Base-by-base conservation (phyloP, 2,797 vertebrate genomes). In the Sebastes nivosus region DNA sequence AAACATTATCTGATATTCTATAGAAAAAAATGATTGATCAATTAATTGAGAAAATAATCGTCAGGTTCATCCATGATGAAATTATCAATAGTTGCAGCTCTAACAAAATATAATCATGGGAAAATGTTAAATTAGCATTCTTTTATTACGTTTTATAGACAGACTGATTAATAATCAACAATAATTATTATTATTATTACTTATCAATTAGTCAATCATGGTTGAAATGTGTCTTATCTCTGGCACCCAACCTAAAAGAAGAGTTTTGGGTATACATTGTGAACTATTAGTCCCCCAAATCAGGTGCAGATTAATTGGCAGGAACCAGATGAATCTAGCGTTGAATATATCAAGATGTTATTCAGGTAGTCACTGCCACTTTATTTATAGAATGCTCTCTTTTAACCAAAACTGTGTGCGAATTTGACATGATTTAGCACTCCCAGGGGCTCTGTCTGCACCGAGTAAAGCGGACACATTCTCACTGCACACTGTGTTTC, bases 371-470 rank as follows among this genome's bases (percentile, higher is more conserved):
- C 1, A 6, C 20, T 18, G 57, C 42, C 71, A 55, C 34, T 84
- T 50, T 13, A 73, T 64, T 20, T 55, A 14, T 71, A 20, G 24
- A 76, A 22, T 50, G 8, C 2, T 55, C 10, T 50, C 36, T 70
- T 80, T 74, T 36, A 68, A 66, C 38, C 42, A 42, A 79, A 79
- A 36, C 27, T 27, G 4, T 58, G 52, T 70, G 58, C 32, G 54
- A 59, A 77, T 66, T n/a, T 77, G 72, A 83, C 70, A 59, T 60
- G 54, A 83, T 80, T 67, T 57, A 60, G 27, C 25, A 14, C 79
- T 80, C 73, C 30, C 32, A 46, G 34, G 72, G 61, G 36, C 29
- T 13, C 9, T 38, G 52, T 80, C 72, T 50, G 59, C 64, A 34
- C 77, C 20, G 11, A 77, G 63, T 29, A 22, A 68, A 74, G 29